Evolutionary conservation across 2,113 vertebrate genomes (phyloP).

Genomic region (Peromyscus maniculatus): DNA sequence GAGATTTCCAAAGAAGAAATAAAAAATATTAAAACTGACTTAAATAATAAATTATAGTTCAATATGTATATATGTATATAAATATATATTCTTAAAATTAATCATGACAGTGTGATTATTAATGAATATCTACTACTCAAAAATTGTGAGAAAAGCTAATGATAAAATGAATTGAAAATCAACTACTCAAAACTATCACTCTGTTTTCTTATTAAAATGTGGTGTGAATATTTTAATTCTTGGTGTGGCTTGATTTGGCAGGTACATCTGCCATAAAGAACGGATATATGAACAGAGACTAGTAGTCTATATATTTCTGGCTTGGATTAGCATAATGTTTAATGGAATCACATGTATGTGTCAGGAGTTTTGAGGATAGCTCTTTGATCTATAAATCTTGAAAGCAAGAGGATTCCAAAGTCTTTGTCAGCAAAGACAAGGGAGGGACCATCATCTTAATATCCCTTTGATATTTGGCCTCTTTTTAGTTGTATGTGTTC

Average conservation of each 20-base stretch:
- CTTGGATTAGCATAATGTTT: conserved; percentile 61
- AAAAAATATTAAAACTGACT: background rate
- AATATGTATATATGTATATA: background rate
- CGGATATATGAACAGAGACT: background rate
- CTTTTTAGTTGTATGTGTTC: conserved; percentile 52
- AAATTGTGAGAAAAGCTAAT: background rate
- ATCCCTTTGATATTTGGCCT: conserved; percentile 68
- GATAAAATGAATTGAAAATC: background rate
- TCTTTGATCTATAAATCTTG: conserved; percentile 71
- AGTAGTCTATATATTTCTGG: background rate
- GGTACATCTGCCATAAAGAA: background rate
- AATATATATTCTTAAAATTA: background rate
- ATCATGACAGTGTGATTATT: background rate
- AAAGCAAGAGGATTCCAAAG: conserved; percentile 59
- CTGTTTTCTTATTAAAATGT: background rate
- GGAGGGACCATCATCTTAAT: conserved; percentile 15
- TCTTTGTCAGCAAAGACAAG: background rate
- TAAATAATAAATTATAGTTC: background rate
- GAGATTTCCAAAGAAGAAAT: background rate
- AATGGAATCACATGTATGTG: conserved; percentile 44
- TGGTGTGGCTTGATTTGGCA: background rate
- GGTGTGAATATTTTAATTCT: background rate
- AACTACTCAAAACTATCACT: background rate
- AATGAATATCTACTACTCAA: background rate
- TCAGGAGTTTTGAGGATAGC: background rate